phyloP scores from a whole-genome alignment of 2,888 invertebrate genomes.

The Orthosia gracilis region DNA sequence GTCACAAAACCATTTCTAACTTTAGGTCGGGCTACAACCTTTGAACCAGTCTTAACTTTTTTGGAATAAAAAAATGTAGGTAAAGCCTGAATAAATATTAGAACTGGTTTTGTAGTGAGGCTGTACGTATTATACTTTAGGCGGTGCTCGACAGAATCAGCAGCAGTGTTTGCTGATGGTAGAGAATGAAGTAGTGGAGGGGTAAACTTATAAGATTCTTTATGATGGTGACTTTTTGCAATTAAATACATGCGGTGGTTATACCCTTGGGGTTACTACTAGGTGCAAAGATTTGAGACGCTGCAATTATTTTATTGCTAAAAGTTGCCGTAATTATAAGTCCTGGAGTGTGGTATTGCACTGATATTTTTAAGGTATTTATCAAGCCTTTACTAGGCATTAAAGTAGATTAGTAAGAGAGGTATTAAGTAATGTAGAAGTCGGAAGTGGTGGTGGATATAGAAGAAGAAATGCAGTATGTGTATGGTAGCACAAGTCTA shows the following conservation, averaged over 20 bases:
- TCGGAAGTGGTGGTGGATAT: conserved; percentile 24
- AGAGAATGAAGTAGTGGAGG: background rate
- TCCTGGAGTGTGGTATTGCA: conserved; percentile 13
- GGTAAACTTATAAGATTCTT: background rate
- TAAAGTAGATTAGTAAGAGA: conserved; percentile 5
- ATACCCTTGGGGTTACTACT: background rate
- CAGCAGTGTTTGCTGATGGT: background rate
- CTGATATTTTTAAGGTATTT: background rate
- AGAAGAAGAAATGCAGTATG: background rate
- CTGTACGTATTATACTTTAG: background rate
- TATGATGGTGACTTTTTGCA: background rate
- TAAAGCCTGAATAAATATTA: background rate
- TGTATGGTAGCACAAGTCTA: background rate
- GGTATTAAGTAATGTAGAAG: background rate
- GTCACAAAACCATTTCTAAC: too few relatives aligned
- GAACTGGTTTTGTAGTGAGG: background rate
- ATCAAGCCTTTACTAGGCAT: background rate
- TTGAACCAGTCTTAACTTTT: too few relatives aligned
- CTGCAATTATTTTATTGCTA: background rate
- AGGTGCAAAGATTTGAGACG: background rate
- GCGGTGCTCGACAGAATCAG: background rate
- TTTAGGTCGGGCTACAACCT: too few relatives aligned
- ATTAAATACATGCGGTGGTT: background rate
- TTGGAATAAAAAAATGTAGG: too few relatives aligned
- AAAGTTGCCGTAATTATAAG: background rate